Conservation (phyloP, 2,113 vertebrate species). For the Psittacara wagleri region DNA sequence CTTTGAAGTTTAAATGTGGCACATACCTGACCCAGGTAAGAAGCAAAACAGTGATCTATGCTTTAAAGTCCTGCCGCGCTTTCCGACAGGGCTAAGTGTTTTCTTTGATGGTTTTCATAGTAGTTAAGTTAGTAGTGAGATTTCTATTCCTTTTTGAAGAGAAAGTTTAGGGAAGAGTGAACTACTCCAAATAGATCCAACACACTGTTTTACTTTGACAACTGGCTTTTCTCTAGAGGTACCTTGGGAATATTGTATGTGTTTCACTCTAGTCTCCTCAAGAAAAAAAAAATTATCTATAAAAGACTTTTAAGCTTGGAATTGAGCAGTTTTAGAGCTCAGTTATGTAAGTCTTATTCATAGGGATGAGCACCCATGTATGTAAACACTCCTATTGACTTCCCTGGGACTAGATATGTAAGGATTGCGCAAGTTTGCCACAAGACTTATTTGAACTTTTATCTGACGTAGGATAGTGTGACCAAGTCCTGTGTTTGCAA, state of each 20-base stretch:
- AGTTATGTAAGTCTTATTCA: not conserved
- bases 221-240: not conserved
- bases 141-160: not conserved
- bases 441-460: slow-evolving; percentile 50
- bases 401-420: not conserved
- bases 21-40: not conserved
- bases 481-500: slow-evolving; percentile 21
- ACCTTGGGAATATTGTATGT: not conserved
- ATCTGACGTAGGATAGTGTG: slow-evolving; percentile 52
- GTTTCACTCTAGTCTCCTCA: not conserved
- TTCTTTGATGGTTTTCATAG: not conserved
- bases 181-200: not conserved
- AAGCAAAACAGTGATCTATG: not conserved
- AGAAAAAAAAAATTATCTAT: not conserved
- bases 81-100: not conserved
- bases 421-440: slow-evolving; percentile 32
- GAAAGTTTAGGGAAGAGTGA: not conserved
- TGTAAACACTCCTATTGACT: not conserved
- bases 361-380: not conserved
- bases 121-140: not conserved
- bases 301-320: not conserved
- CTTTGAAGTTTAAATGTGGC: slow-evolving; percentile 11
- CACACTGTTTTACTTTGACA: rapidly evolving
- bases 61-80: not conserved
- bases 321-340: not conserved